These are phyloP conservation scores for Steinernema hermaphroditum DNA, from an alignment of 2,888 invertebrate species.

Conservation along the genomic window DNA sequence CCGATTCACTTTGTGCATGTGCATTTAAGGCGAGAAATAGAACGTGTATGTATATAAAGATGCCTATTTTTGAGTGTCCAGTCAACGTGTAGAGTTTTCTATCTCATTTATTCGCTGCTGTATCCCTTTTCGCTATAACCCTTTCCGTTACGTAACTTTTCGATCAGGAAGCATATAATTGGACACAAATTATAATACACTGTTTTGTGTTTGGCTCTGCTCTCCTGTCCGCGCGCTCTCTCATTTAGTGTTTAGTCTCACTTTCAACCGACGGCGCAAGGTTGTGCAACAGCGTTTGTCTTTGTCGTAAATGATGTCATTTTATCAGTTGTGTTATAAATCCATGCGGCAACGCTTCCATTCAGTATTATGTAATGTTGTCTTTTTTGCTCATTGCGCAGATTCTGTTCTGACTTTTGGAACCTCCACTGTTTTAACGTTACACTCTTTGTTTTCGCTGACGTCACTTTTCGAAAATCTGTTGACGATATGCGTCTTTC, in stretches of 20 bases:
- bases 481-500: not conserved
- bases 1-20: too few relatives aligned
- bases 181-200: not conserved
- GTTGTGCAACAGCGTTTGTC: not conserved
- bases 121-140: not conserved
- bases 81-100: not conserved
- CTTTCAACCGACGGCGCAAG: not conserved
- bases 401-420: not conserved
- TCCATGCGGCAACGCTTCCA: not conserved
- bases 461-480: not conserved
- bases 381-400: not conserved
- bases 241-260: too few relatives aligned
- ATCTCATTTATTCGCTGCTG: not conserved
- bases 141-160: not conserved
- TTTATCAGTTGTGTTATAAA: not conserved
- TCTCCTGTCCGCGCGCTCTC: too few relatives aligned
- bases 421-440: not conserved
- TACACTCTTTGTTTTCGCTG: not conserved
- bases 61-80: too few relatives aligned
- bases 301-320: not conserved
- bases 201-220: not conserved
- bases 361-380: not conserved
- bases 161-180: not conserved
- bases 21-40: too few relatives aligned
- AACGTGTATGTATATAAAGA: too few relatives aligned